Base-by-base conservation (phyloP, 2,888 invertebrate species). In the Silvanus unidentatus region DNA sequence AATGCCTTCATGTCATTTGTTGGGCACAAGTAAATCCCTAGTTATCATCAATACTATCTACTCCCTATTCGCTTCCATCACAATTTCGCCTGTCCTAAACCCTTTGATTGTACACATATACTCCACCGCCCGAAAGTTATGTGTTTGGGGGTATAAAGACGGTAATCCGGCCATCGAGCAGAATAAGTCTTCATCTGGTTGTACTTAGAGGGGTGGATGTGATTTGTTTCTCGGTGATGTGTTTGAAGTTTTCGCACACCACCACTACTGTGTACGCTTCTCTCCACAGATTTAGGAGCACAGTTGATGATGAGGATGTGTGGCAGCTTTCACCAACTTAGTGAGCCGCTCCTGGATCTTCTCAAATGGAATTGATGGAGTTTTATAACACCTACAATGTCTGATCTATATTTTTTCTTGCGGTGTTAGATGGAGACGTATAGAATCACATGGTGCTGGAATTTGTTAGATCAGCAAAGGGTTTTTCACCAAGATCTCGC, bases 171-270 rank as follows among this genome's bases (percentile, higher is more conserved):
- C 63, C 60, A 64, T 65, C 63, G 60, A 53, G 59, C 55, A 55
- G 58, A 59, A 67, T 68, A 68, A 68, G 63, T 67, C 66, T 67
- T 68, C 68, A 68, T 68, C 64, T 63, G 59, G 55, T 53, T 59
- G 60, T 62, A 62, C 65, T 63, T 63, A 37, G 32, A 12, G 22
- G 8, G 22, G 22, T 3, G 3, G 22, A 63, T 54, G 66, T 68
- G 64, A 68, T 68, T 66, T 66, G 66, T 68, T 63, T 60, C 58
- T 54, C 43, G 60, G 57, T 61, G 64, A 63, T 64, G 59, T 59
- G 59, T 64, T 63, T 63, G 62, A 61, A 62, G 62, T 62, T 60
- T 60, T 50, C 55, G n/a, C n/a, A n/a, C n/a, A n/a, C n/a, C n/a
- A n/a, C n/a, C n/a, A n/a, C n/a, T n/a, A n/a, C n/a, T n/a, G n/a